Percentiles rank a stretch among this genome's conserved stretches.
These are phyloP conservation scores for Emys orbicularis DNA, from an alignment of 2,797 vertebrate species.

Conservation along the genomic window DNA sequence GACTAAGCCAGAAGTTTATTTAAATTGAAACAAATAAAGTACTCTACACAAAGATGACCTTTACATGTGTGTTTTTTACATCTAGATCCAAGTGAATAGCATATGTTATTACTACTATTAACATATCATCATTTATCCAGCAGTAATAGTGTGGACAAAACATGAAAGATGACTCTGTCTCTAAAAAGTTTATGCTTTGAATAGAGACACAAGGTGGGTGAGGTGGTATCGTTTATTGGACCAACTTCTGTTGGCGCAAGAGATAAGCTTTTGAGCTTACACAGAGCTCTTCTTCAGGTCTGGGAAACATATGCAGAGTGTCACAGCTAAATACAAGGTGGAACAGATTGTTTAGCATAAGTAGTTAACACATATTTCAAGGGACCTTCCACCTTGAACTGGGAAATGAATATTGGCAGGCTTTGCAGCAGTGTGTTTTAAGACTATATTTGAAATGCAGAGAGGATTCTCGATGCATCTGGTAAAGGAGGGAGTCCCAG, in stretches of 20 bases:
- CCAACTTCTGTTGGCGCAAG: neutral
- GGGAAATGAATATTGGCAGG: constrained; percentile 4
- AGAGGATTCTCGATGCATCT: neutral
- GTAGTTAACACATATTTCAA: no score
- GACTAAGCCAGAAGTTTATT: neutral
- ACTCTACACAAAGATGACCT: neutral
- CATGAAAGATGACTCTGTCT: neutral
- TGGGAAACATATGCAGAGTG: no score
- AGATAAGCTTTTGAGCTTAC: no score
- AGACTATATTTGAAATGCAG: neutral
- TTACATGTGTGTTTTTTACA: neutral
- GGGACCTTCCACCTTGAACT: no score
- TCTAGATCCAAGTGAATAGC: neutral
- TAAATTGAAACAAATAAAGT: neutral
- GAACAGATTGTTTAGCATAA: neutral
- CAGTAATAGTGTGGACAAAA: neutral
- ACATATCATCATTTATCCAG: neutral
- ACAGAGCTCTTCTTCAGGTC: no score
- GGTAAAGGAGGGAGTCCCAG: neutral
- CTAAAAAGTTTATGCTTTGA: neutral
- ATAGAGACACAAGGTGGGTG: neutral
- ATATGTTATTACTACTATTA: accelerated
- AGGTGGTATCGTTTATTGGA: neutral
- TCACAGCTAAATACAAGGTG: no score
- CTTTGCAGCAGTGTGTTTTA: constrained; percentile 11